Percentiles rank a stretch among this genome's conserved stretches.
Conservation (phyloP, 2,113 vertebrate species). For the Coreoperca whiteheadi region DNA sequence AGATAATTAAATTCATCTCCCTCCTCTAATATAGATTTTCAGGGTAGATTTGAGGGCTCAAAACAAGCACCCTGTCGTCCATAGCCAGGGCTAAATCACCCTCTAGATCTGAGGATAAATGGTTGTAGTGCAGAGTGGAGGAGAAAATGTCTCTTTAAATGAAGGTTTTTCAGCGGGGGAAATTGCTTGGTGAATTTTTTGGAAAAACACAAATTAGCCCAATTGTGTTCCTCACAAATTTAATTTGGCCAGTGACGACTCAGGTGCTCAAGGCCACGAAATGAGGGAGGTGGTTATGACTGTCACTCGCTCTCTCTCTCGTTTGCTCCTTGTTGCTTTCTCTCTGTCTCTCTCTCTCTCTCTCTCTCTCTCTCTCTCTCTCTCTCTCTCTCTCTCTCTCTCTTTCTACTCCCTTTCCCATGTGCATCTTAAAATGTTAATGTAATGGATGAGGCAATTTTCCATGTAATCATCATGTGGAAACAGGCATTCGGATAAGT, state of each 20-base stretch:
- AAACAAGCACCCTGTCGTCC: slow-evolving; percentile 42
- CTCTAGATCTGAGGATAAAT: slow-evolving; percentile 40
- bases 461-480: slow-evolving; percentile 28
- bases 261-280: slow-evolving; percentile 54
- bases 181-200: slow-evolving; percentile 72
- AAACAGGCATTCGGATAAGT: slow-evolving; percentile 26
- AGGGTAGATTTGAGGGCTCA: slow-evolving; percentile 51
- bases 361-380: background rate
- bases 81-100: slow-evolving; percentile 29
- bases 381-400: background rate
- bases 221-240: slow-evolving; percentile 64
- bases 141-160: slow-evolving; percentile 68
- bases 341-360: background rate
- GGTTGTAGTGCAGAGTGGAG: slow-evolving; percentile 43
- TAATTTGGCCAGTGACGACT: slow-evolving; percentile 63
- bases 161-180: slow-evolving; percentile 62
- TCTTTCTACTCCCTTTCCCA: background rate
- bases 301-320: slow-evolving; percentile 43
- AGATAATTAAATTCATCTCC: slow-evolving; percentile 65
- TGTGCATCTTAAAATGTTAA: slow-evolving; percentile 40
- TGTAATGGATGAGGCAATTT: slow-evolving; percentile 52
- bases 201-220: slow-evolving; percentile 80
- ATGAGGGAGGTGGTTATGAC: slow-evolving; percentile 49
- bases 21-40: slow-evolving; percentile 58
- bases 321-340: background rate